A percentile compares a stretch with the other conserved stretches of the same genome.
phyloP scores from a whole-genome alignment of 2,797 vertebrate species.

The Diglossa cyanea region DNA sequence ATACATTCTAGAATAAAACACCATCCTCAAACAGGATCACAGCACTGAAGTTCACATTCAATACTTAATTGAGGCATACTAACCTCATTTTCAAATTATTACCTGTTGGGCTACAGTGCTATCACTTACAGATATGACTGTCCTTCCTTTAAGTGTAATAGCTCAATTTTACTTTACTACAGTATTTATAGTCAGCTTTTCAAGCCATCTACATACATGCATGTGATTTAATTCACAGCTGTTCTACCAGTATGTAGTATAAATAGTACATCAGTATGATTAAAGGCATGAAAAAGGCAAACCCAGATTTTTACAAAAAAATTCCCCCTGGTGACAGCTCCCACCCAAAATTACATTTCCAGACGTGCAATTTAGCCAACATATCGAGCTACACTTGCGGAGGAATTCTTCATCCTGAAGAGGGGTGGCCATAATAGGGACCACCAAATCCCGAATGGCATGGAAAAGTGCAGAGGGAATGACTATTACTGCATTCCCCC shows the following conservation, averaged over 20 bases:
- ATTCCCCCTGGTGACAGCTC: neutral
- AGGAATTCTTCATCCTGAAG: neutral
- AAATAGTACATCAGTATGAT: neutral
- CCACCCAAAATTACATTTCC: neutral
- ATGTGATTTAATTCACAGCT: accelerated
- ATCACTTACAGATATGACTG: accelerated
- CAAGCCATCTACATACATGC: neutral
- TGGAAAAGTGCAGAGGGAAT: neutral
- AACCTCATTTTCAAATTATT: neutral
- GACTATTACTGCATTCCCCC: neutral
- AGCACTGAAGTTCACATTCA: neutral
- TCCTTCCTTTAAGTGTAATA: accelerated
- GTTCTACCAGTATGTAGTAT: neutral
- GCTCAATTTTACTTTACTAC: neutral
- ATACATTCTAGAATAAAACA: neutral
- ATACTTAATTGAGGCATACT: neutral
- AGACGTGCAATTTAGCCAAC: neutral
- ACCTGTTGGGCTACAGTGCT: neutral
- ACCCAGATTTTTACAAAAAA: neutral
- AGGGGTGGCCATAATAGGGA: neutral
- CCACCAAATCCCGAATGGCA: neutral
- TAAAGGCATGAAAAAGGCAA: neutral
- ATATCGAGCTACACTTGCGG: neutral
- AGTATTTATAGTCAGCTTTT: neutral
- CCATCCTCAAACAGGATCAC: neutral